phyloP scores from a whole-genome alignment of 2,888 invertebrate genomes.

The Drosophila neoperkinsi region DNA sequence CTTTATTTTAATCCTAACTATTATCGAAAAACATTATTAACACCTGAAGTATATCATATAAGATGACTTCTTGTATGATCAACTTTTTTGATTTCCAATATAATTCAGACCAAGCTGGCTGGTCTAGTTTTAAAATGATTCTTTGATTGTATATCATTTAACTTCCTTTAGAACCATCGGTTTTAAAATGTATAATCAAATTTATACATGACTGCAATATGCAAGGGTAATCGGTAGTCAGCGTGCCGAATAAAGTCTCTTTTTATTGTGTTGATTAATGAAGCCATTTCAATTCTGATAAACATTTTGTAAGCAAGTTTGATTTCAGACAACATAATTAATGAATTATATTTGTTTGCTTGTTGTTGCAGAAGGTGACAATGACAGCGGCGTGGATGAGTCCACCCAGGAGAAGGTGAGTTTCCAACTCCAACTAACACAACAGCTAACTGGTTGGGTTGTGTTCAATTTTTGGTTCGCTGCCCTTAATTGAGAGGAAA shows the following conservation, averaged over 20 bases:
- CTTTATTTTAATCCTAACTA: background rate
- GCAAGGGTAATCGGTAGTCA: background rate
- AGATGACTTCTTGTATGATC: background rate
- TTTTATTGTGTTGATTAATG: slow-evolving; percentile 24
- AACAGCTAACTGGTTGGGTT: background rate
- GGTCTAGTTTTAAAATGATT: background rate
- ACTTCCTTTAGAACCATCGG: background rate
- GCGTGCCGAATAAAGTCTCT: background rate
- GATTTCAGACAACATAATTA: slow-evolving; percentile 9
- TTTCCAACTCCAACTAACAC: slow-evolving; percentile 27
- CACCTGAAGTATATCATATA: background rate
- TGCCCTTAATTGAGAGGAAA: slow-evolving; percentile 58
- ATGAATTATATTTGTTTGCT: slow-evolving; percentile 6
- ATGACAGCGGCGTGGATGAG: slow-evolving; percentile 93
- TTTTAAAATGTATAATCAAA: background rate
- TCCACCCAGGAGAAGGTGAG: slow-evolving; percentile 92
- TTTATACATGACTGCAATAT: background rate
- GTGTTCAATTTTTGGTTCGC: slow-evolving; percentile 35
- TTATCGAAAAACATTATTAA: background rate
- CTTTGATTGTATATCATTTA: background rate
- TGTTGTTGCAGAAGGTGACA: slow-evolving; percentile 90
- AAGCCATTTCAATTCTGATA: slow-evolving; percentile 43
- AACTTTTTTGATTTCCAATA: background rate
- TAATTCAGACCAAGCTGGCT: background rate
- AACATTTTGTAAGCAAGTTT: background rate